phyloP scores from a whole-genome alignment of 2,113 vertebrate species.

The Prunella fulvescens region DNA sequence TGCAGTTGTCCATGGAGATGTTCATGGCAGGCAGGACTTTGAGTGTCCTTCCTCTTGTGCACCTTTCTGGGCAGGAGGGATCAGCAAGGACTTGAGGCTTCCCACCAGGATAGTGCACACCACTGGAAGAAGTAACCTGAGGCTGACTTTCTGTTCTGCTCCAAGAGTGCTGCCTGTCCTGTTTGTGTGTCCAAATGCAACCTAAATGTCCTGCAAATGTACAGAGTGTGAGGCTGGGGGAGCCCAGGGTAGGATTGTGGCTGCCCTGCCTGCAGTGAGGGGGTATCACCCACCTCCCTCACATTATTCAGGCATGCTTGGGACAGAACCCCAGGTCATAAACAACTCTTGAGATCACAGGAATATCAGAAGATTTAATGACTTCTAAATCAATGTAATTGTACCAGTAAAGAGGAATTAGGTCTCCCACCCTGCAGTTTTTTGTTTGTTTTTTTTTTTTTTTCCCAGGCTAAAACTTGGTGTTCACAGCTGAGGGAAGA shows the following conservation, averaged over 20 bases:
- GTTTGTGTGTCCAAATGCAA: neutral
- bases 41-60: neutral
- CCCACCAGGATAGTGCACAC: rapidly evolving
- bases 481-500: neutral
- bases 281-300: neutral
- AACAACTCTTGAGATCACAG: neutral
- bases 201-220: neutral
- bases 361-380: neutral
- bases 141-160: neutral
- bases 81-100: neutral
- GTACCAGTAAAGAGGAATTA: neutral
- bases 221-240: neutral
- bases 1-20: neutral
- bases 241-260: neutral
- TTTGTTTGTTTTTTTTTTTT: no score
- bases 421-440: neutral
- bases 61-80: neutral
- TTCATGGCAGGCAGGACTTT: neutral
- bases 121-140: neutral
- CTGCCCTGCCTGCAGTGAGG: neutral
- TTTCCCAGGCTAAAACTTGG: neutral
- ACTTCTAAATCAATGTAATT: neutral
- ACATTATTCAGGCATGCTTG: neutral
- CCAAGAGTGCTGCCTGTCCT: neutral
- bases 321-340: neutral